phyloP scores from a whole-genome alignment of 2,888 invertebrate genomes.

The Drosophila kambysellisi region DNA sequence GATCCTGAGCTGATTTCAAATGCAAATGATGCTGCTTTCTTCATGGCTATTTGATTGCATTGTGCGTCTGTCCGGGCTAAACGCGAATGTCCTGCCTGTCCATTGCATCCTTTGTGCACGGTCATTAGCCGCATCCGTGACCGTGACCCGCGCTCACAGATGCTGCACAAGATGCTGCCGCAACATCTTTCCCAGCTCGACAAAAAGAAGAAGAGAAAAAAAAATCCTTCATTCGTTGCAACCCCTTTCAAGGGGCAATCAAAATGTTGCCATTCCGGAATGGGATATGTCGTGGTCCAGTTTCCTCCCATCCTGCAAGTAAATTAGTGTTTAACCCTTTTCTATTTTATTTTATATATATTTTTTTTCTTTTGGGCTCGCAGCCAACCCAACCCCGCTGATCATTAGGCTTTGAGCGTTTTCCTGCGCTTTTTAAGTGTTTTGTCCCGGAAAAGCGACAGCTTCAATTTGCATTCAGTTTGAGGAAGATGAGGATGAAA shows the following conservation, averaged over 20 bases:
- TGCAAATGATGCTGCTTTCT: slow-evolving; percentile 67
- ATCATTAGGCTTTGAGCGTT: slow-evolving; percentile 64
- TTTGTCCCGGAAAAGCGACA: slow-evolving; percentile 68
- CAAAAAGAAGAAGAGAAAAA: background rate
- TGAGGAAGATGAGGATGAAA: slow-evolving; percentile 41
- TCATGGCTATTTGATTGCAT: slow-evolving; percentile 74
- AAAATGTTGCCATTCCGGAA: slow-evolving; percentile 63
- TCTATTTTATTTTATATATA: background rate
- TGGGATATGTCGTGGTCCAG: slow-evolving; percentile 66
- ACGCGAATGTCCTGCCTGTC: slow-evolving; percentile 62
- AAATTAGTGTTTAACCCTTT: slow-evolving; percentile 65
- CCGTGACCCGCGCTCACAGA: slow-evolving; percentile 56
- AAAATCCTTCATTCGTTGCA: slow-evolving; percentile 34
- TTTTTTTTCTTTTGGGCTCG: background rate
- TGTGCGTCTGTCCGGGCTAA: slow-evolving; percentile 58
- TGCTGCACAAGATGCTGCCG: slow-evolving; percentile 58
- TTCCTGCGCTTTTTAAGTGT: slow-evolving; percentile 67
- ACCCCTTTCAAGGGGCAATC: slow-evolving; percentile 53
- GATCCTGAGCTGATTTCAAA: slow-evolving; percentile 74
- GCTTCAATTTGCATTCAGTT: slow-evolving; percentile 13
- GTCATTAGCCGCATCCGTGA: slow-evolving; percentile 76
- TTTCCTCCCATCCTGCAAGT: slow-evolving; percentile 57
- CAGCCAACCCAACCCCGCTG: slow-evolving; percentile 65
- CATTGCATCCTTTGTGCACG: slow-evolving; percentile 68
- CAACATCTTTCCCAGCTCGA: slow-evolving; percentile 37